phyloP scores from a whole-genome alignment of 1,140 invertebrate species.

The Macrostomum lignano region DNA sequence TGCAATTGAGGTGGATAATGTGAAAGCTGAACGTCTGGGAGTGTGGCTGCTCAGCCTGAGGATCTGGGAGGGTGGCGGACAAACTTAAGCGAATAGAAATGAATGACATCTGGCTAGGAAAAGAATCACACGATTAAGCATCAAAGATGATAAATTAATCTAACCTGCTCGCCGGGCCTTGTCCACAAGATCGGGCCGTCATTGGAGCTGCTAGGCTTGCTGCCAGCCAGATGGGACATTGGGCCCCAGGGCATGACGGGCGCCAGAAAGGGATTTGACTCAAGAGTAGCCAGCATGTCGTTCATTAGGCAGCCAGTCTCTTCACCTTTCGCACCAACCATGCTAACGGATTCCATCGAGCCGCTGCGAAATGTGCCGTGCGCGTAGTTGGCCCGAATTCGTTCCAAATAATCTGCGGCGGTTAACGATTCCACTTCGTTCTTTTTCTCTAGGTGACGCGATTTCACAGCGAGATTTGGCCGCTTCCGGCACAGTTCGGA shows the following conservation, averaged over 20 bases:
- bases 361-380: constrained; percentile 69
- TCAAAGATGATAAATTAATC: not conserved
- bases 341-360: constrained; percentile 70
- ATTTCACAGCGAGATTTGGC: constrained; percentile 59
- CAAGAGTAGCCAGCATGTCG: constrained; percentile 51
- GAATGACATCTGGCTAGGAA: not conserved
- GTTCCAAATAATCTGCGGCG: constrained; percentile 55
- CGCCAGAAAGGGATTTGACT: constrained; percentile 51
- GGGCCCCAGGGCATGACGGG: constrained; percentile 76
- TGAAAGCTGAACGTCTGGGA: too few species aligned
- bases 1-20: too few species aligned
- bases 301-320: constrained; percentile 86
- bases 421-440: constrained; percentile 79
- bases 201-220: constrained; percentile 60
- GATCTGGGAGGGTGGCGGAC: too few species aligned
- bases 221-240: constrained; percentile 53
- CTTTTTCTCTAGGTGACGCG: constrained; percentile 45
- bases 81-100: constrained; percentile 1
- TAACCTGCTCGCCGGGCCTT: constrained; percentile 61
- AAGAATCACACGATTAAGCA: not conserved
- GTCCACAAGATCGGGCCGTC: constrained; percentile 96
- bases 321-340: constrained; percentile 84
- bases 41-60: too few species aligned
- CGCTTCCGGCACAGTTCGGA: constrained; percentile 60
- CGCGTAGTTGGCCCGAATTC: constrained; percentile 47